phyloP scores from a whole-genome alignment of 2,888 invertebrate genomes.

The Cheilosia urbana region DNA sequence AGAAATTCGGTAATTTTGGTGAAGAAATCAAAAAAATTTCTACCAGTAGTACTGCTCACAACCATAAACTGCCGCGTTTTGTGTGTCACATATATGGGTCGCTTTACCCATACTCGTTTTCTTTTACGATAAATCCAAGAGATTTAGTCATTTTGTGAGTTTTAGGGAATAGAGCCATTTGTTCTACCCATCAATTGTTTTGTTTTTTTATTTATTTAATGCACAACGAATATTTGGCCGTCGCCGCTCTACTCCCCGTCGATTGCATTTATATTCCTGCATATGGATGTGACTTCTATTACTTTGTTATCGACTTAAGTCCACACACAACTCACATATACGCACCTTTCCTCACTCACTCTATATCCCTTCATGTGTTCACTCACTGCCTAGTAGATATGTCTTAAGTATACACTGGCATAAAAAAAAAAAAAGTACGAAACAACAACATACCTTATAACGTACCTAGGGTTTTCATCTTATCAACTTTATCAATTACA shows the following conservation, averaged over 20 bases:
- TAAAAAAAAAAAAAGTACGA: not conserved
- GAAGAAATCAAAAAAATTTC: too few species aligned
- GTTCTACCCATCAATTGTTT: not conserved
- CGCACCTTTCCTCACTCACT: not conserved
- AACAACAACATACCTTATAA: conserved; percentile 25
- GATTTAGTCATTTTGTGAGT: too few species aligned
- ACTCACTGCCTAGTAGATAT: not conserved
- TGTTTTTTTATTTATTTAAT: not conserved
- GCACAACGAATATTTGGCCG: not conserved
- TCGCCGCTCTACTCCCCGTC: not conserved
- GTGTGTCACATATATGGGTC: too few species aligned
- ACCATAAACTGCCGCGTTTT: too few species aligned
- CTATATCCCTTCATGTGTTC: not conserved
- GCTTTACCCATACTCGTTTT: too few species aligned
- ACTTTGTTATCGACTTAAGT: conserved; percentile 11
- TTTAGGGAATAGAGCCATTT: too few species aligned
- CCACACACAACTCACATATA: not conserved
- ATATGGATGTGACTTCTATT: not conserved
- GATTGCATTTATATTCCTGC: not conserved
- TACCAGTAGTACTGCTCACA: too few species aligned
- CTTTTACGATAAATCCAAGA: too few species aligned
- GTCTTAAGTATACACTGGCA: not conserved
- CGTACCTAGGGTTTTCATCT: conserved; percentile 46
- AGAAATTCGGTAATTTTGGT: too few species aligned
- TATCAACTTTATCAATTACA: conserved; percentile 67